Evolutionary conservation across 1,140 invertebrate genomes (phyloP), one percentile per base, ranked within the genome.

Genomic region (Cherax quadricarinatus): DNA sequence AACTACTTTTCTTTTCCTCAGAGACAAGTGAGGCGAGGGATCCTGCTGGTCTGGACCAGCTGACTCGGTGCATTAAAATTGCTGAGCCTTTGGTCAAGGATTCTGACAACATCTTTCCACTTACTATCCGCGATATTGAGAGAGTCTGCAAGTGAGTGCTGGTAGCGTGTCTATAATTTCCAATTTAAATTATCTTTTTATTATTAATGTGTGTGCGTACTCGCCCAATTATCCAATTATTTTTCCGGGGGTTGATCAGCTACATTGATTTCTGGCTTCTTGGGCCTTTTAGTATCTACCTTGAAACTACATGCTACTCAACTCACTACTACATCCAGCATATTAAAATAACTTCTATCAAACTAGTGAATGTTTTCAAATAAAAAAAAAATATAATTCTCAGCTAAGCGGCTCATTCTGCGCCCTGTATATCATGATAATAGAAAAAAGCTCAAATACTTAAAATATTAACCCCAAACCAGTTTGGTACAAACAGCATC

Each of bases 71-170:
- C 60, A 89, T 89, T 18, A 85, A 51, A 51, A 89, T 89, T 82
- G 92, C 92, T 10, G 92, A 93, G 41, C 92, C 92, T 14, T 53
- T 93, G 3, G 88, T 93, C 62, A 83, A 90, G 62, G 81, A 86
- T 30, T 88, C 92, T 1, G 84, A 90, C 21, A 86, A 89, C 79
- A 89, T 93, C 82, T 93, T 93, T 88, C 92, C 92, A 0, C 88
- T 93, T 82, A 80, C 88, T 18, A 73, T 14, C 49, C 30, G 24
- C 10, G 92, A 89, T 49, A 86, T 93, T 18, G 86, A 86, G 60
- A 80, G 30, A 4, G 92, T 93, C 16, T 93, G 92, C 83, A 75
- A 84, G 92, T 93, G 85, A 91, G 78, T 84, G 6, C 4, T 82
- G 49, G 53, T 49, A 48, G 79, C n/a, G 3, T 70, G 66, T 70